These are phyloP conservation scores for Archegozetes longisetosus DNA, from an alignment of 1,140 invertebrate species.

Conservation along the genomic window DNA sequence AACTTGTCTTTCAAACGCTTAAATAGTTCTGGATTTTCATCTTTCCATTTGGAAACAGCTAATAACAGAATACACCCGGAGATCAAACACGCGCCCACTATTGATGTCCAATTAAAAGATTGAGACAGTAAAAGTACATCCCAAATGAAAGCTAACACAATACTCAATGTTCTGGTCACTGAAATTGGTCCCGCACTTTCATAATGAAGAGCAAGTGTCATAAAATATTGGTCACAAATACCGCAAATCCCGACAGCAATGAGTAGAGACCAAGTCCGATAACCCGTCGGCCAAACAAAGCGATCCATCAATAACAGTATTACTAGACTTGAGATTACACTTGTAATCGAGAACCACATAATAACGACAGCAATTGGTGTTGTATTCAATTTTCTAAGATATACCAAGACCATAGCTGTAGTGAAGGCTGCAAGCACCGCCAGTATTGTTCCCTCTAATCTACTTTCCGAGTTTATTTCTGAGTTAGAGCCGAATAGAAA, in stretches of 20 bases:
- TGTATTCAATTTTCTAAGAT: conserved; percentile 62
- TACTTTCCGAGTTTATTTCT: neutral
- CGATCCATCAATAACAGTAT: neutral
- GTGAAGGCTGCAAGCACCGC: conserved; percentile 2
- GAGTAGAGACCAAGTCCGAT: conserved; percentile 29
- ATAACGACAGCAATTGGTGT: conserved; percentile 52
- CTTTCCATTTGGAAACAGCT: neutral
- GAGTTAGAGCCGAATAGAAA: conserved; percentile 28
- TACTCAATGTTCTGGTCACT: conserved; percentile 67
- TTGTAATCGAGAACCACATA: conserved; percentile 39
- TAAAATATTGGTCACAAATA: conserved; percentile 66
- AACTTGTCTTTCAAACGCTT: too few relatives aligned
- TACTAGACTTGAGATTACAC: neutral
- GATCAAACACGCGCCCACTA: conserved; percentile 1
- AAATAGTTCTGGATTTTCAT: too few relatives aligned
- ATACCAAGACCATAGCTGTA: conserved; percentile 59
- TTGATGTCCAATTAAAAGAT: conserved; percentile 3
- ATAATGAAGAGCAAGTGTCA: conserved; percentile 64
- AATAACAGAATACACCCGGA: neutral
- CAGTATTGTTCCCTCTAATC: conserved; percentile 3
- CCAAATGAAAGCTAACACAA: conserved; percentile 59
- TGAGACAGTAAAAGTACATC: neutral
- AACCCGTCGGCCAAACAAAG: conserved; percentile 1
- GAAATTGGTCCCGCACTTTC: conserved; percentile 76
- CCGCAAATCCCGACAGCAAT: conserved; percentile 66